Conservation (phyloP, 2,888 invertebrate genomes). For the Hydraecia micacea region DNA sequence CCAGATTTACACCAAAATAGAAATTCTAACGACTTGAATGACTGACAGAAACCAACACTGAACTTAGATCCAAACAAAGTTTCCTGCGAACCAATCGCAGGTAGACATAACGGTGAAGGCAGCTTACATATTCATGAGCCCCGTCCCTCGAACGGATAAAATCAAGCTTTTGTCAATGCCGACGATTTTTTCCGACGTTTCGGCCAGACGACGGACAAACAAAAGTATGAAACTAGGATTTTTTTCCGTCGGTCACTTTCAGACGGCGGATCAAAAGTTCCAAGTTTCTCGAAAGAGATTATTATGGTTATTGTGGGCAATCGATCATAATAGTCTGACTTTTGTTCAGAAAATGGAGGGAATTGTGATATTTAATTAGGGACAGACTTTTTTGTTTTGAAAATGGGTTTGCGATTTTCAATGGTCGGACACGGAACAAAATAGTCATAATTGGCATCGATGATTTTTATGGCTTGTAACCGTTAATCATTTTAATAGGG, state of each 20-base stretch:
- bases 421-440: background rate
- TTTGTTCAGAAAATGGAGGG: constrained; percentile 27
- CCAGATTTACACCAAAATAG: background rate
- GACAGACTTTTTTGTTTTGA: constrained; percentile 16
- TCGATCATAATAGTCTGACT: constrained; percentile 58
- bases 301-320: constrained; percentile 53
- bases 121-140: constrained; percentile 66
- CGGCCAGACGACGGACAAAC: constrained; percentile 41
- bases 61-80: constrained; percentile 44
- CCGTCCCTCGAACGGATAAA: constrained; percentile 53
- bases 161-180: constrained; percentile 61
- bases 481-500: background rate
- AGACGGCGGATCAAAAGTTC: constrained; percentile 65
- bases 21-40: constrained; percentile 39
- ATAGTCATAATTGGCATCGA: background rate
- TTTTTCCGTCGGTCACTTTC: constrained; percentile 36
- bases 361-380: constrained; percentile 35
- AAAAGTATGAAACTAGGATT: constrained; percentile 44
- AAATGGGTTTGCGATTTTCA: constrained; percentile 1
- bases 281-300: constrained; percentile 45
- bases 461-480: background rate
- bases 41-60: constrained; percentile 23
- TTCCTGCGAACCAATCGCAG: constrained; percentile 47
- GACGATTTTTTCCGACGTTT: constrained; percentile 53
- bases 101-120: constrained; percentile 64